These are phyloP conservation scores for Morone chrysops DNA, from an alignment of 2,113 vertebrate species.

Conservation along the genomic window DNA sequence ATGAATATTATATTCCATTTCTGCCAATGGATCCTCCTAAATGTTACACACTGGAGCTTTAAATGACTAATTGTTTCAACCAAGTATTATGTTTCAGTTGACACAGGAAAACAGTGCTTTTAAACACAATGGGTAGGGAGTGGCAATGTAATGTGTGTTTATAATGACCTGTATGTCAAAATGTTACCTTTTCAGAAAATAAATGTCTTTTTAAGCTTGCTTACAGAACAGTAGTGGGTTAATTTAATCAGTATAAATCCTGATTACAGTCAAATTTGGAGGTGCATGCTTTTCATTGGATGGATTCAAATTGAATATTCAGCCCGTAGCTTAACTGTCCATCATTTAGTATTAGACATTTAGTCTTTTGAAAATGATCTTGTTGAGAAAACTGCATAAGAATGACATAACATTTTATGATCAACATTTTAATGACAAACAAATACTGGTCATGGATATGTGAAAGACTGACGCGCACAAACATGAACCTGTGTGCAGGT, in stretches of 20 bases:
- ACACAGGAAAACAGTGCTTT: not conserved
- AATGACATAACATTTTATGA: not conserved
- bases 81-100: not conserved
- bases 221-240: not conserved
- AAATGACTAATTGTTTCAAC: not conserved
- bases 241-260: not conserved
- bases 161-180: not conserved
- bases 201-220: not conserved
- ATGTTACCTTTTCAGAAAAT: not conserved
- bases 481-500: not conserved
- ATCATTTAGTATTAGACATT: not conserved
- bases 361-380: not conserved
- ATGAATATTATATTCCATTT: no score
- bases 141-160: not conserved
- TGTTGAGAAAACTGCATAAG: not conserved
- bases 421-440: constrained; percentile 1
- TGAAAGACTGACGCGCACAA: not conserved
- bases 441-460: not conserved
- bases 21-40: no score
- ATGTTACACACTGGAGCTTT: no score
- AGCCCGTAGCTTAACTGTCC: not conserved
- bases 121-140: not conserved
- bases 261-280: not conserved
- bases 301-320: not conserved
- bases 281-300: not conserved